These are phyloP conservation scores for Heliocidaris tuberculata DNA, from an alignment of 35 echinoderm and acorn worm genomes.

Conservation along the genomic window DNA sequence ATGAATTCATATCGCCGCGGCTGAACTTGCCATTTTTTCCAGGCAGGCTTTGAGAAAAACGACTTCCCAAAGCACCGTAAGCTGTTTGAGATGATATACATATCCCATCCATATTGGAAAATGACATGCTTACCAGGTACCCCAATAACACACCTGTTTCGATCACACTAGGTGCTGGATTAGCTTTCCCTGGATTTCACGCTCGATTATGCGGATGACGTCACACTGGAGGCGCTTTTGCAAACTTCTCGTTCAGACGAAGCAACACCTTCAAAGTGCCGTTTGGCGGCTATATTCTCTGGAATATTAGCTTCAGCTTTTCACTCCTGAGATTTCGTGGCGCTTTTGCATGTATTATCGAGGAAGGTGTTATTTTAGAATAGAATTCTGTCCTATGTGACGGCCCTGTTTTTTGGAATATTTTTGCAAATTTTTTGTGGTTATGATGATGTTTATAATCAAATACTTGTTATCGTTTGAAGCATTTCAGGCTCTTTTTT, in stretches of 20 bases:
- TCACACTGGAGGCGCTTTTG: background rate
- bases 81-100: constrained; percentile 4
- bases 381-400: background rate
- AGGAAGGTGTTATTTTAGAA: background rate
- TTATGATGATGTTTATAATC: background rate
- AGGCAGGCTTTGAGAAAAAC: background rate
- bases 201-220: background rate
- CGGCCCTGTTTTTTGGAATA: background rate
- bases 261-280: background rate
- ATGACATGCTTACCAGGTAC: background rate
- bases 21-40: background rate
- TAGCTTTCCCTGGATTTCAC: background rate
- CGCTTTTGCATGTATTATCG: background rate
- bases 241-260: background rate
- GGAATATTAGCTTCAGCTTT: background rate
- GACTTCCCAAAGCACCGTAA: background rate
- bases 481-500: too few species aligned
- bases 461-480: too few species aligned
- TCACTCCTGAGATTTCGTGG: background rate
- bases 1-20: background rate
- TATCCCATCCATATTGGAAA: background rate
- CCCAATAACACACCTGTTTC: background rate
- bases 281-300: background rate
- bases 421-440: background rate
- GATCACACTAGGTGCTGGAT: background rate